Percentiles rank a stretch among this genome's conserved stretches.
Evolutionary conservation across 2,113 vertebrate species (phyloP).

Genomic region (Alethe castanea): DNA sequence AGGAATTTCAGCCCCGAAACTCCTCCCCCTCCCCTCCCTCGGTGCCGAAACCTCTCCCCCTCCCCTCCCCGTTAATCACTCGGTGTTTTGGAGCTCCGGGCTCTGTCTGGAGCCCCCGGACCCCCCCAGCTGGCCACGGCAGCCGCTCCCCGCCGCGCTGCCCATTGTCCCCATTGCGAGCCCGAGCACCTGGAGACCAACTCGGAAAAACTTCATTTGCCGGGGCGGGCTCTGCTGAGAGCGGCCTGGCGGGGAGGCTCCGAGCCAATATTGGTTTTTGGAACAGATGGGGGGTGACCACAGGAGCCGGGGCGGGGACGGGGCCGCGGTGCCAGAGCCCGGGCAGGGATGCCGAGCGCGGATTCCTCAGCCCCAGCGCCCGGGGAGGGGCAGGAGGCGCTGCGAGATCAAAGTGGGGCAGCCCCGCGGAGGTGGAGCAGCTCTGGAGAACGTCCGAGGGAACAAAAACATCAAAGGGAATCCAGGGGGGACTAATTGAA

Average conservation of each 20-base stretch:
- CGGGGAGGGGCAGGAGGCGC: constrained; percentile 24
- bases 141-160: not conserved
- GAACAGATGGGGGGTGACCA: constrained; percentile 36
- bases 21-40: not conserved
- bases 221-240: constrained; percentile 53
- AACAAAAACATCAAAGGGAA: constrained; percentile 64
- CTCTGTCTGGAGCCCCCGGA: no score
- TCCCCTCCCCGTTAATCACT: not conserved
- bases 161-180: constrained; percentile 4
- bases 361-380: not conserved
- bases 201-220: constrained; percentile 53
- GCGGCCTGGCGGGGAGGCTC: constrained; percentile 32
- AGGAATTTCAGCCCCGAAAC: not conserved
- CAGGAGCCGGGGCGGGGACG: not conserved
- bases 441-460: not conserved
- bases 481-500: constrained; percentile 28
- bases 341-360: not conserved
- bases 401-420: constrained; percentile 49
- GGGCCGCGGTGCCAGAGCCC: constrained; percentile 15
- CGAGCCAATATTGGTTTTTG: constrained; percentile 37
- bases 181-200: constrained; percentile 51
- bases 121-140: not conserved
- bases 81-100: not conserved
- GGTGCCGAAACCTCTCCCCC: not conserved
- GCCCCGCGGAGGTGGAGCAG: constrained; percentile 19